These are phyloP conservation scores for Patella vulgata DNA, from an alignment of 1,140 invertebrate genomes.

Conservation along the genomic window DNA sequence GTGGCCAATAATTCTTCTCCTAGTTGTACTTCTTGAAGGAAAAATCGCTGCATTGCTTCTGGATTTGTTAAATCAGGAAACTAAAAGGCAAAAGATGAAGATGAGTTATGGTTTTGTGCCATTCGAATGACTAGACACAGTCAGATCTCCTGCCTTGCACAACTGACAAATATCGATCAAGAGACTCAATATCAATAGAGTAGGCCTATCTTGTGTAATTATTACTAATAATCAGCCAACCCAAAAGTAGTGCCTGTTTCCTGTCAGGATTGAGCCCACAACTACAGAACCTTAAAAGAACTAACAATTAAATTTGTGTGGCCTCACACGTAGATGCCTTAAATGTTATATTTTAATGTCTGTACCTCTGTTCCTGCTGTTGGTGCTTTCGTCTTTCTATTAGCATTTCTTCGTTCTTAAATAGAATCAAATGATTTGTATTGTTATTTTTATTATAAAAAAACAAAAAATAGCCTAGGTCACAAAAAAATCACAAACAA, in stretches of 20 bases:
- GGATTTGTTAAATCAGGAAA: constrained; percentile 88
- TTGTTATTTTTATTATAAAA: too few relatives aligned
- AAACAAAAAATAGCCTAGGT: too few relatives aligned
- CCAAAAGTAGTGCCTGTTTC: neutral
- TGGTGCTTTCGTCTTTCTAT: too few relatives aligned
- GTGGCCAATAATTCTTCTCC: constrained; percentile 89
- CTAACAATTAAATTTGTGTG: too few relatives aligned
- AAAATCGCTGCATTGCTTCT: constrained; percentile 92
- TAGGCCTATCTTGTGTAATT: neutral
- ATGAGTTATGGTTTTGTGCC: neutral
- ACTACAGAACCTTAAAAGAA: neutral
- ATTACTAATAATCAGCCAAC: neutral
- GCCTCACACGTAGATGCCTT: too few relatives aligned
- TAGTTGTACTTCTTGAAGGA: constrained; percentile 81
- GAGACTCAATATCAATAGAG: neutral
- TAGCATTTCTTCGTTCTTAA: too few relatives aligned
- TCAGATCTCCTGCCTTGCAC: neutral
- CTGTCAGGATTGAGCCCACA: neutral
- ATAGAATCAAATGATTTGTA: too few relatives aligned
- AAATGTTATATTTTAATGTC: too few relatives aligned
- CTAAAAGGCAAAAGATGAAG: constrained; percentile 26
- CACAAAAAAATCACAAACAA: too few relatives aligned
- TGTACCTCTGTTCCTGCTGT: too few relatives aligned
- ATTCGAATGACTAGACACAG: too few relatives aligned
- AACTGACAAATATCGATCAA: neutral